Base-by-base conservation (phyloP, 2,888 invertebrate species). In the Malthinus flaveolus region DNA sequence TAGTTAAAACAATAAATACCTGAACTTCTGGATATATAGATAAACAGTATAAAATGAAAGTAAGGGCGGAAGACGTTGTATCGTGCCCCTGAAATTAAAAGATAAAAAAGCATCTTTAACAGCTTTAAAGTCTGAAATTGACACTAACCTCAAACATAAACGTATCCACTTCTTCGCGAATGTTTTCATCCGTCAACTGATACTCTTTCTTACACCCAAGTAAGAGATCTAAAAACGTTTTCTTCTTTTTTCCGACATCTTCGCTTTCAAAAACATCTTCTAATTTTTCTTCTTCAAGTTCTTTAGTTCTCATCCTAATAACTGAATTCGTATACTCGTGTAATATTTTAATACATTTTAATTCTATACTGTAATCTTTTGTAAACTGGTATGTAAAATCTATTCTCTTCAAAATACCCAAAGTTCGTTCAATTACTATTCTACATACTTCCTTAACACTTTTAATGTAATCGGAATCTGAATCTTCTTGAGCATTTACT, bases 81-180 rank as follows among this genome's bases (percentile, higher is more conserved):
- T 49, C 49, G 13, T 49, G 49, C 0, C 49, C 49, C 49, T 49
- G 36, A n/a, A n/a, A n/a, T n/a, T n/a, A n/a, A n/a, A n/a, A n/a
- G n/a, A n/a, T n/a, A n/a, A n/a, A n/a, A n/a, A n/a, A n/a, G n/a
- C n/a, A n/a, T n/a, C n/a, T n/a, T n/a, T n/a, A n/a, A n/a, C n/a
- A n/a, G n/a, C n/a, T n/a, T n/a, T n/a, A n/a, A n/a, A n/a, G n/a
- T n/a, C n/a, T n/a, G n/a, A n/a, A n/a, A n/a, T n/a, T n/a, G n/a
- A n/a, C n/a, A n/a, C 10, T 39, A 72, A 86, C 87, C 75, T 85
- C 88, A 75, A 89, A 90, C 85, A 89, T 86, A 66, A 89, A 88
- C 0, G 89, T 89, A 65, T 89, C 86, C 0, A 89, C 87, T 78
- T 90, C 87, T 71, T 88, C 86, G 52, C 86, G 80, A 44, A 90